Base-by-base conservation (phyloP, 2,888 invertebrate species). In the Oligia latruncula region DNA sequence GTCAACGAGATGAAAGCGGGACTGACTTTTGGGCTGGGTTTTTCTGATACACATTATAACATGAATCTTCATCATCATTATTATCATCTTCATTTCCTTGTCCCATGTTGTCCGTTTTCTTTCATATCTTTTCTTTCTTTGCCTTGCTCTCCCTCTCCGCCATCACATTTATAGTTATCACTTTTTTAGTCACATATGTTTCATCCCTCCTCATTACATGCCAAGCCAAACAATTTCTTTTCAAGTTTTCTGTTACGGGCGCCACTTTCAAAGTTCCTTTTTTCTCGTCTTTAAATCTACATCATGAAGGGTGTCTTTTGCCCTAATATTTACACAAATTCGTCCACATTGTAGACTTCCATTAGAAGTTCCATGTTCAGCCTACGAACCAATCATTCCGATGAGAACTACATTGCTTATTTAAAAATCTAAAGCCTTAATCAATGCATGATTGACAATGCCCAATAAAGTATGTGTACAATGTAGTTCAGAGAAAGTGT, bases 401-500 rank as follows among this genome's bases (percentile, higher is more conserved):
- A 80, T 80, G 55, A 43, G 49, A 75, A 81, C 43, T 1, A 6
- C 4, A 23, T 23, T 35, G 23, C 13, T 35, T 62, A 67, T 67
- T 75, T 5, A 55, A 49, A 49, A 40, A 13, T 8, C 29, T 9
- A 35, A 66, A 70, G 65, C 23, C 15, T 23, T 40, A 66, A 80
- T 73, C n/a, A 52, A 82, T 78, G n/a, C 72, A 71, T 78, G 72
- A 78, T 66, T 81, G 78, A 86, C 80, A 85, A 84, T 83, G 76
- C 82, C 88, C 46, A 71, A 79, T 82, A 71, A 75, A 77, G 52
- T 64, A 20, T 43, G 49, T 82, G 78, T 78, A 85, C 86, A 85
- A 88, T 87, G 87, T 89, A 74, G 87, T 86, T 81, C 88, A 86
- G 90, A 91, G 91, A 91, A 90, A 91, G 91, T 88, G 78, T 55